Percentiles rank a stretch among this genome's conserved stretches.
Conservation (phyloP, 2,113 vertebrate genomes). For the Alethe castanea region DNA sequence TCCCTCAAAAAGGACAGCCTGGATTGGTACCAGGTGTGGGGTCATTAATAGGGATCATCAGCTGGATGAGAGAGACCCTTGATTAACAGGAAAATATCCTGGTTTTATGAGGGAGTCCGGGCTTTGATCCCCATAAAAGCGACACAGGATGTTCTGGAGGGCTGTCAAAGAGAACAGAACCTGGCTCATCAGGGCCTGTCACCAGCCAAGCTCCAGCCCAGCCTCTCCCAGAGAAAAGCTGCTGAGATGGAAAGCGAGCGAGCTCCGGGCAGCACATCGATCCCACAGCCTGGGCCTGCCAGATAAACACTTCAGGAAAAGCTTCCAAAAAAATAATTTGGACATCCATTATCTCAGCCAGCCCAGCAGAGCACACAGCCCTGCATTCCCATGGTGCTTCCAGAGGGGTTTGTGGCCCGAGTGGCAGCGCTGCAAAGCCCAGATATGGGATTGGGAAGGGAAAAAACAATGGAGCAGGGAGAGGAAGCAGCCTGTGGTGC, state of each 20-base stretch:
- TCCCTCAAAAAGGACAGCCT: not conserved
- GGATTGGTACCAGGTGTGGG: not conserved
- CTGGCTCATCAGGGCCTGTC: slow-evolving; percentile 1
- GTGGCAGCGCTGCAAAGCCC: not conserved
- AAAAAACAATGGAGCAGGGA: not conserved
- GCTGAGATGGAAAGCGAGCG: not conserved
- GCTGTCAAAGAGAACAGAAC: not conserved
- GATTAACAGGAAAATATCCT: not conserved
- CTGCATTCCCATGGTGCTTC: not conserved
- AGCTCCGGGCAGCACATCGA: slow-evolving; percentile 27
- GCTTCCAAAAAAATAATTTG: slow-evolving; percentile 34
- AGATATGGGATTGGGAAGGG: not conserved
- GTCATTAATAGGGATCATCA: not conserved
- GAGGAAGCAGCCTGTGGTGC: not conserved
- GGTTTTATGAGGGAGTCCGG: not conserved
- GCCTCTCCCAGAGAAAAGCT: not conserved
- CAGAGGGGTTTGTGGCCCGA: not conserved
- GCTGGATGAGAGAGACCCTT: not conserved
- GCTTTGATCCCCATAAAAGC: not conserved
- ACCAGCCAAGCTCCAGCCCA: slow-evolving; percentile 6
- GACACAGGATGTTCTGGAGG: not conserved
- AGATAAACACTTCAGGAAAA: slow-evolving; percentile 51
- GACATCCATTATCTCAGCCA: slow-evolving; percentile 13
- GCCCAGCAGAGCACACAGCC: not conserved
- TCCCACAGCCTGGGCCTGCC: slow-evolving; percentile 48